Percentiles rank a stretch among this genome's conserved stretches.
Conservation (phyloP, 2,113 vertebrate species). For the Nestor notabilis region DNA sequence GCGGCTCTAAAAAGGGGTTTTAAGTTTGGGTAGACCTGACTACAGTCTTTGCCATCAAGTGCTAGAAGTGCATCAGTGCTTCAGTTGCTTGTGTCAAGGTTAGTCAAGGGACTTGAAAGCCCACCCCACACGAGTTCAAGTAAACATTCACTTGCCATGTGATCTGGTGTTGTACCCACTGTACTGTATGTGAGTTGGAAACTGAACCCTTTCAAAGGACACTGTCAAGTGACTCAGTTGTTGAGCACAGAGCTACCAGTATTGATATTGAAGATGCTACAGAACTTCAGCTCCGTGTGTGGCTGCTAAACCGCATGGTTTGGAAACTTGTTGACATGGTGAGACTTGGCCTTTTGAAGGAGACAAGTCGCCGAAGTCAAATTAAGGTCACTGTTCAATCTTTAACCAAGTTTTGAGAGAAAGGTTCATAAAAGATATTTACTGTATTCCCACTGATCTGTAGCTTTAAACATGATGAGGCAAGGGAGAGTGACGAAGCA, state of each 20-base stretch:
- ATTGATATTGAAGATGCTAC: neutral
- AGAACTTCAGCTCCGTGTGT: neutral
- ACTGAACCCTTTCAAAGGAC: fast-evolving
- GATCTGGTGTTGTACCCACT: neutral
- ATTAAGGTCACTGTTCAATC: neutral
- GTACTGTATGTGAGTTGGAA: neutral
- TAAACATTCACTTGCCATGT: neutral
- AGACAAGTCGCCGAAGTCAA: neutral
- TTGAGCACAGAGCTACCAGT: neutral
- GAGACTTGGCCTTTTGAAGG: neutral
- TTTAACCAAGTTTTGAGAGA: neutral
- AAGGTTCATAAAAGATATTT: neutral
- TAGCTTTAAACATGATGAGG: neutral
- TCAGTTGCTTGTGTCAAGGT: neutral
- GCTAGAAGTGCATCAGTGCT: neutral
- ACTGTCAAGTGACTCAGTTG: neutral
- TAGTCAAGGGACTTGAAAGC: neutral
- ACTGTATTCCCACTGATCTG: neutral
- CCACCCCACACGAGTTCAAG: neutral
- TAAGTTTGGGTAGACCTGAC: neutral
- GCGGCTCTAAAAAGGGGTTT: neutral
- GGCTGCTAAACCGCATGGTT: neutral
- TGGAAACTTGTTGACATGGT: neutral
- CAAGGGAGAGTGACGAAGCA: neutral
- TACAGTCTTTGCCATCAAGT: neutral